Evolutionary conservation across 2,113 vertebrate species (phyloP), one percentile per base, ranked within the genome.

Genomic region (Crotalus viridis): DNA sequence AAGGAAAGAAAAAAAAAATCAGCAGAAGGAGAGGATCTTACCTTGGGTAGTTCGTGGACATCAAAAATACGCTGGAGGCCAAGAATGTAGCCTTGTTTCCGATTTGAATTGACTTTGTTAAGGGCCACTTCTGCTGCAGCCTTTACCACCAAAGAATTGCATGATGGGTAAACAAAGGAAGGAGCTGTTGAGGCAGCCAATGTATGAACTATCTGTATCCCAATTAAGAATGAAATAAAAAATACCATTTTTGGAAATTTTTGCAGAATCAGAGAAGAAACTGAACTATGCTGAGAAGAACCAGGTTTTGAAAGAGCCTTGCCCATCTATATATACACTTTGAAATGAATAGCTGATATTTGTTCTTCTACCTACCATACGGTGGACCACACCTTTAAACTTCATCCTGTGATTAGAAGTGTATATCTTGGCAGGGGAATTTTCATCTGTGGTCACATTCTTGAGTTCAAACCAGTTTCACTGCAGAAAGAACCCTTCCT

Each of bases 1-100:
- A 39, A 7, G 4, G 0, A 2, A 54, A 86, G 61, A 85, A 52
- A 54, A 10, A 0, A 90, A 86, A 39, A 51, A 46, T 91, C 33
- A 3, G 61, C 48, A 88, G 19, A 39, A 92, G 12, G 1, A 7
- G n/a, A 8, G 8, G 26, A 24, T 55, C 96, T 97, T 93, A 97
- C 97, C 97, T 97, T 95, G 0, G 3, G 94, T 1, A 97, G 94
- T 33, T 97, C 94, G 13, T 1, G 89, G 69, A 39, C 97, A 0
- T 95, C 94, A 3, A 91, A 95, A 46, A 98, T 97, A 26, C 97
- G 64, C 89, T 97, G 96, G 56, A 98, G 97, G 1, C 95, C 91
- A 55, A 98, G 90, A 0, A 97, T 0, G 0, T 97, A 98, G 90
- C 97, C 98, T 0, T 97, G 93, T 0, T 85, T 91, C 21, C 10